Conservation (phyloP, 37 sponge, comb jelly and placozoan species). For the Ianthella basta region DNA sequence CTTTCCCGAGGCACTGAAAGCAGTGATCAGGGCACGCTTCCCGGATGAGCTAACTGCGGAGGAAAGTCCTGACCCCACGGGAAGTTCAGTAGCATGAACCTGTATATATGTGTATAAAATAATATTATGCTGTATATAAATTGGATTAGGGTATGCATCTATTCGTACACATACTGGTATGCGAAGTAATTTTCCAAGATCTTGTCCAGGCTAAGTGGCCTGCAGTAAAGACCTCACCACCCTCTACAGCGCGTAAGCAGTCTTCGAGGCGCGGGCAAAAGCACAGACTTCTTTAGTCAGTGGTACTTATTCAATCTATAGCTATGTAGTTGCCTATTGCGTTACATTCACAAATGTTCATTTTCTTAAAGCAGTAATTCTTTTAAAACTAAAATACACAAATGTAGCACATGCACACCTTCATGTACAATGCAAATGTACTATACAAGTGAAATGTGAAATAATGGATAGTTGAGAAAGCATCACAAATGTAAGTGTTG, state of each 20-base stretch:
- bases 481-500: not conserved
- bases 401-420: too few species aligned
- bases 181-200: not conserved
- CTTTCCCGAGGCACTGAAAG: not conserved
- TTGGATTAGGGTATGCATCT: not conserved
- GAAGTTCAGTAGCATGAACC: not conserved
- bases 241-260: not conserved
- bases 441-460: too few species aligned
- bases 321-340: too few species aligned
- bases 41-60: not conserved
- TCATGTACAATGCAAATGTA: too few species aligned
- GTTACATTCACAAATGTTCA: too few species aligned
- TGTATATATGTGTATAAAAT: not conserved
- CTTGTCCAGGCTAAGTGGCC: not conserved
- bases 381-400: too few species aligned
- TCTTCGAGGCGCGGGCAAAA: not conserved
- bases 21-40: not conserved
- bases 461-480: too few species aligned
- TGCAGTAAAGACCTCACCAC: not conserved
- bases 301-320: too few species aligned
- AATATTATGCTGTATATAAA: not conserved
- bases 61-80: not conserved
- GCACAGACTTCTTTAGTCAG: too few species aligned
- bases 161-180: not conserved
- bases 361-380: too few species aligned